Evolutionary conservation across 2,113 vertebrate genomes (phyloP).

Genomic region (Spea multiplicata): DNA sequence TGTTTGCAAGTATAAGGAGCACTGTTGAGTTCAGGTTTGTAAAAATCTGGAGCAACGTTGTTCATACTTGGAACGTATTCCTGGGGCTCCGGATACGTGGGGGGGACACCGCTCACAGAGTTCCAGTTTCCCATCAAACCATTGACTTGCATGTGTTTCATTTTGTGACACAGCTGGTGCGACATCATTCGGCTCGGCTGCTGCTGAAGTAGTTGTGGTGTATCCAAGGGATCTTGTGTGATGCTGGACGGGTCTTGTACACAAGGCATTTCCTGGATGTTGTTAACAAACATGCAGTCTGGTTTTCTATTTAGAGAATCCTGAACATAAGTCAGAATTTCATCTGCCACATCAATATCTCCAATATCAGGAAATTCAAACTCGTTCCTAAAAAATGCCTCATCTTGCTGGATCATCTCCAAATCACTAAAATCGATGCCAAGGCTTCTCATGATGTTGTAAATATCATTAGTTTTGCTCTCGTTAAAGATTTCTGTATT

Average conservation of each 20-base stretch:
- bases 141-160: conserved; percentile 72
- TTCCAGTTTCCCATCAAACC: conserved; percentile 61
- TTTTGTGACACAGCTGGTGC: conserved; percentile 71
- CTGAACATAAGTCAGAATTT: conserved; percentile 76
- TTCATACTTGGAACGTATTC: conserved; percentile 59
- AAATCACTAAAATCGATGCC: conserved; percentile 76
- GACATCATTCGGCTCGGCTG: conserved; percentile 54
- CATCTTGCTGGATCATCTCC: conserved; percentile 68
- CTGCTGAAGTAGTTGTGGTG: conserved; percentile 57
- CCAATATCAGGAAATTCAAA: conserved; percentile 60
- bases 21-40: conserved; percentile 63
- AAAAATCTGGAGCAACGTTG: conserved; percentile 55
- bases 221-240: conserved; percentile 57
- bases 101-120: conserved; percentile 49
- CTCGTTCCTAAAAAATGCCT: conserved; percentile 70
- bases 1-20: conserved; percentile 61
- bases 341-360: conserved; percentile 71
- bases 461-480: conserved; percentile 69
- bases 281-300: conserved; percentile 58
- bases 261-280: conserved; percentile 56
- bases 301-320: conserved; percentile 70
- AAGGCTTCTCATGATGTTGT: conserved; percentile 74
- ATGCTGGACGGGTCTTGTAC: conserved; percentile 58
- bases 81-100: conserved; percentile 56
- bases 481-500: conserved; percentile 59